Evolutionary conservation across 2,888 invertebrate species (phyloP).

Genomic region (Molanna angustata): DNA sequence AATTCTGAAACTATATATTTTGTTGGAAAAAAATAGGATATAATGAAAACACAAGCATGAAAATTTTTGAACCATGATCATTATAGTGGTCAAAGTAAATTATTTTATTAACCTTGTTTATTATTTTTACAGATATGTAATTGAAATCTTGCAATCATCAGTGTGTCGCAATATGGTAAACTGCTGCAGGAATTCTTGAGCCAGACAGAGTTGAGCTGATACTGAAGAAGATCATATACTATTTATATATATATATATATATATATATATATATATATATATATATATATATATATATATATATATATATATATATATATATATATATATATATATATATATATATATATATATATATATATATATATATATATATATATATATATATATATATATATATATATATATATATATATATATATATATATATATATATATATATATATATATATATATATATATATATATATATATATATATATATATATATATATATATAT

Average conservation of each 20-base stretch:
- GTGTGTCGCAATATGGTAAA: too few relatives aligned
- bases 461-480: neutral
- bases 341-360: neutral
- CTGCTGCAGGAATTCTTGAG: too few relatives aligned
- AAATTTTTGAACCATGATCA: too few relatives aligned
- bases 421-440: neutral
- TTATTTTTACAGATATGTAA: too few relatives aligned
- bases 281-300: neutral
- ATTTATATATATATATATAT: neutral
- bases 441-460: neutral
- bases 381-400: neutral
- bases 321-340: neutral
- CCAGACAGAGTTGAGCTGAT: too few relatives aligned
- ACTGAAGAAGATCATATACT: too few relatives aligned
- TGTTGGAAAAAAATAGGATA: too few relatives aligned
- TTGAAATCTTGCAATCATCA: too few relatives aligned
- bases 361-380: neutral
- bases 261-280: neutral
- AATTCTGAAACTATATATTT: too few relatives aligned
- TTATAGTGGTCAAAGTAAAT: too few relatives aligned
- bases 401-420: neutral
- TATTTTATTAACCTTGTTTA: too few relatives aligned
- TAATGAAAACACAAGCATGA: too few relatives aligned
- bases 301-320: neutral
- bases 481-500: neutral